Conservation (phyloP, 2,797 vertebrate species). For the Macropodus opercularis region DNA sequence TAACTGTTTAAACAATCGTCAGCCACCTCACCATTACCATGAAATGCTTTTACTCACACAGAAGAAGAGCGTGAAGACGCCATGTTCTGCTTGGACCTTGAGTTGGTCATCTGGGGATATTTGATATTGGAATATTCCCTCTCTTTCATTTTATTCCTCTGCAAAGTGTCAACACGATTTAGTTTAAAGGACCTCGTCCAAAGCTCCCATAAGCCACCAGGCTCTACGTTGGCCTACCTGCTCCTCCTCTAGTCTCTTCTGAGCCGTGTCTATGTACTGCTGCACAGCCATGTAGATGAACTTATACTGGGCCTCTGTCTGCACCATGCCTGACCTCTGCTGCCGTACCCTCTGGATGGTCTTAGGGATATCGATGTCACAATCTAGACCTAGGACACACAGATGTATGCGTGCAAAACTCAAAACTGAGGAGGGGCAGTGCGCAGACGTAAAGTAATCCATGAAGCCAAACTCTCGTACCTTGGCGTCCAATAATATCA, state of each 20-base stretch:
- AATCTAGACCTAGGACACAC: constrained; percentile 81
- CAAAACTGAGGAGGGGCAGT: neutral
- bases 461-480: constrained; percentile 57
- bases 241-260: constrained; percentile 87
- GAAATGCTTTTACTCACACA: constrained; percentile 84
- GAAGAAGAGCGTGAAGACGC: constrained; percentile 75
- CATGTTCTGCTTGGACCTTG: constrained; percentile 79
- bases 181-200: neutral
- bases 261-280: constrained; percentile 86
- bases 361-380: constrained; percentile 89
- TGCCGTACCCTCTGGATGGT: constrained; percentile 88
- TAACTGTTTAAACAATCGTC: no score
- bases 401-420: neutral
- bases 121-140: constrained; percentile 88
- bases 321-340: constrained; percentile 90
- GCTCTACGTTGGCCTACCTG: constrained; percentile 82
- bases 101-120: constrained; percentile 82
- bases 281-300: constrained; percentile 91
- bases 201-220: neutral
- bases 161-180: constrained; percentile 36
- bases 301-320: constrained; percentile 90
- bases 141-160: constrained; percentile 84
- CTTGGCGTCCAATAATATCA: constrained; percentile 86
- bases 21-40: no score
- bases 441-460: neutral